Conservation (phyloP, 2,113 vertebrate genomes). For the Apus apus region DNA sequence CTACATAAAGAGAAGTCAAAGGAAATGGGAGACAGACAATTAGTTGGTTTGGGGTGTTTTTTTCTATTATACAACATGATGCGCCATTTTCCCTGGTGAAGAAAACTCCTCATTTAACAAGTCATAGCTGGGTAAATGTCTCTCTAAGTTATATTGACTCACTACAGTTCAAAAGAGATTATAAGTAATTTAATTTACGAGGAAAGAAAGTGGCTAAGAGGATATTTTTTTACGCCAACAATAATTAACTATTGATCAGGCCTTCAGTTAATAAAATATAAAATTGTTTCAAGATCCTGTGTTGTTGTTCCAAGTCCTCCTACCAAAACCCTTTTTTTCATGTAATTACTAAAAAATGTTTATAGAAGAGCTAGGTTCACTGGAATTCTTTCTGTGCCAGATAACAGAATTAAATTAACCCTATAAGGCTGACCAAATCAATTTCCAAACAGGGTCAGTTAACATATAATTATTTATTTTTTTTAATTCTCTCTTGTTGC, state of each 20-base stretch:
- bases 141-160: background rate
- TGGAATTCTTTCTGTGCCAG: background rate
- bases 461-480: background rate
- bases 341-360: background rate
- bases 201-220: background rate
- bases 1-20: background rate
- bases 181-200: background rate
- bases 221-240: accelerated
- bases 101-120: background rate
- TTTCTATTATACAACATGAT: background rate
- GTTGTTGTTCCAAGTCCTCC: background rate
- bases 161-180: background rate
- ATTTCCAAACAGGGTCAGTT: background rate
- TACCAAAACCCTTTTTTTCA: background rate
- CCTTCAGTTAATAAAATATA: background rate
- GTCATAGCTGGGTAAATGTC: background rate
- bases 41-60: background rate
- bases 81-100: background rate
- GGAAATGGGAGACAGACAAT: background rate
- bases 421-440: background rate
- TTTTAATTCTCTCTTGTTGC: background rate
- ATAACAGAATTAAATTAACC: background rate
- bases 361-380: background rate
- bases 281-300: background rate
- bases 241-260: background rate